A percentile compares a stretch with the other conserved stretches of the same genome.
Evolutionary conservation across 2,113 vertebrate species (phyloP).

Genomic region (Alaudala cheleensis): DNA sequence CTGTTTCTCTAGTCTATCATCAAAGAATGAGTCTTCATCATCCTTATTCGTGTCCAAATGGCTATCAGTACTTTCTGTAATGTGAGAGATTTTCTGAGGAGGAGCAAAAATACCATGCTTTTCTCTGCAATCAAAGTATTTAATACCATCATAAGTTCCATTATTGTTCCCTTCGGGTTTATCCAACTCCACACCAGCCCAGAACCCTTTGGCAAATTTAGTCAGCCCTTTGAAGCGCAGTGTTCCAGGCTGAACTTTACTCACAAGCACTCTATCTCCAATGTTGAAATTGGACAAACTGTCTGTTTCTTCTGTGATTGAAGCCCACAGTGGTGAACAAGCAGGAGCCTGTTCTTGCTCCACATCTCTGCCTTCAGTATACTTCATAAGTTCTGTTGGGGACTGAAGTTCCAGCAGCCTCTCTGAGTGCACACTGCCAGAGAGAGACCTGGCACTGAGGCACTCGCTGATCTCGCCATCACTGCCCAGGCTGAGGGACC

Average conservation of each 20-base stretch:
- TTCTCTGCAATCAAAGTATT: constrained; percentile 88
- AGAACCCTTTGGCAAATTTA: constrained; percentile 90
- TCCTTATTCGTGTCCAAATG: constrained; percentile 77
- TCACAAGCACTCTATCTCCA: constrained; percentile 89
- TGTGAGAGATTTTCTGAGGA: constrained; percentile 87
- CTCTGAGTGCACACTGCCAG: constrained; percentile 68
- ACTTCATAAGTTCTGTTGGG: constrained; percentile 68
- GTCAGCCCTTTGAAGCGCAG: constrained; percentile 90
- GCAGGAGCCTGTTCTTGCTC: constrained; percentile 12
- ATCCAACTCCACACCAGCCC: constrained; percentile 94
- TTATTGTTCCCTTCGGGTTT: constrained; percentile 92
- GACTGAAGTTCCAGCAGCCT: constrained; percentile 77
- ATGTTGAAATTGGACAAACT: constrained; percentile 80
- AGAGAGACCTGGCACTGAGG: constrained; percentile 75
- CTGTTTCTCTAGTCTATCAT: constrained; percentile 70
- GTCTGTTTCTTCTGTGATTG: constrained; percentile 21
- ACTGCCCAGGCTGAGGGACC: constrained; percentile 66
- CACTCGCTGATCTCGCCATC: constrained; percentile 86
- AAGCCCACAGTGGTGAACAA: constrained; percentile 23
- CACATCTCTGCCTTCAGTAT: constrained; percentile 67
- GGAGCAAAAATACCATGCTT: constrained; percentile 93
- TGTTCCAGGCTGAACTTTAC: constrained; percentile 88
- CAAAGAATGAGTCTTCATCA: constrained; percentile 81
- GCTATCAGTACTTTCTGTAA: constrained; percentile 75
- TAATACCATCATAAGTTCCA: constrained; percentile 85